Evolutionary conservation across 2,113 vertebrate species (phyloP).

Genomic region (Riparia riparia): DNA sequence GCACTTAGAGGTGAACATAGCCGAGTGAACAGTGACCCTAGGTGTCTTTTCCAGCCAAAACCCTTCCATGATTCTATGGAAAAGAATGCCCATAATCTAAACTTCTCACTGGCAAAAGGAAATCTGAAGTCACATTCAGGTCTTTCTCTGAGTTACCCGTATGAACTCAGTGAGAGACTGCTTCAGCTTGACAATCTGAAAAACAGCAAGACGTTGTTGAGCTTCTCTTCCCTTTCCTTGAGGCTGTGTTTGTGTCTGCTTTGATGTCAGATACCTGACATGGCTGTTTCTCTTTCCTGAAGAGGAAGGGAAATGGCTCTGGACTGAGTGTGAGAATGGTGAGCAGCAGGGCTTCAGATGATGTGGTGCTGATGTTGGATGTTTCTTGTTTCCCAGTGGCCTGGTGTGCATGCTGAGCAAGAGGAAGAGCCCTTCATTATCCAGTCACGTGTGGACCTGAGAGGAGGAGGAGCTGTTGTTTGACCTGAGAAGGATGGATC

Average conservation of each 20-base stretch:
- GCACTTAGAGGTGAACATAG: too few relatives aligned
- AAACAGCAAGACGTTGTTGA: neutral
- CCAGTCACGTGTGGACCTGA: neutral
- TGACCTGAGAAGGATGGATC: neutral
- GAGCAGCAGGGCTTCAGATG: fast-evolving
- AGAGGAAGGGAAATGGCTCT: fast-evolving
- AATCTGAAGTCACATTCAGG: neutral
- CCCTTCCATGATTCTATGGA: fast-evolving
- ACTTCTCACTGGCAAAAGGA: neutral
- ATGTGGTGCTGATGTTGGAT: neutral
- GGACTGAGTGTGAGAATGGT: neutral
- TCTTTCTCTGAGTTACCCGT: neutral
- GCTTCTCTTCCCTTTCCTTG: neutral
- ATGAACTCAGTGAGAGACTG: neutral
- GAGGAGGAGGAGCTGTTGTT: neutral
- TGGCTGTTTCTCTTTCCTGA: neutral
- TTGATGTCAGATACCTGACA: neutral
- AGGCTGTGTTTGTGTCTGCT: neutral
- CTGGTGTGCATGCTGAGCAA: neutral
- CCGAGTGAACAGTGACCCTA: neutral
- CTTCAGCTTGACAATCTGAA: neutral
- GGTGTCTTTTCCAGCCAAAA: neutral
- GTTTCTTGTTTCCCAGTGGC: neutral
- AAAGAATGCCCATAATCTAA: neutral
- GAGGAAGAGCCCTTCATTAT: neutral